phyloP scores from a whole-genome alignment of 2,888 invertebrate species.

The Seladonia tumulorum region DNA sequence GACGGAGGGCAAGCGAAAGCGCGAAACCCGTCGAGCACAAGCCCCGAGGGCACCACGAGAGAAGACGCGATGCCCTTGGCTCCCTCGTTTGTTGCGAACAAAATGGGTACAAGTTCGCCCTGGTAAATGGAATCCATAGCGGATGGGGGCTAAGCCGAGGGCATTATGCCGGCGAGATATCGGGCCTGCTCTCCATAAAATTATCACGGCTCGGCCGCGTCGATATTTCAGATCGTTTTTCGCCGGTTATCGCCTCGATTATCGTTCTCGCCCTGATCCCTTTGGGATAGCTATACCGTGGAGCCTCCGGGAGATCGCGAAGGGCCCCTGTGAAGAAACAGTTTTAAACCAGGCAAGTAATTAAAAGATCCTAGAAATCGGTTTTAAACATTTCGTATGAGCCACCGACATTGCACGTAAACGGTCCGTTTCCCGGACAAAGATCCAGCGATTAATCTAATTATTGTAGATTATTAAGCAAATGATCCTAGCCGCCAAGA shows the following conservation, averaged over 20 bases:
- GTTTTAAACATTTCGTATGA: no score
- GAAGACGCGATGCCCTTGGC: not conserved
- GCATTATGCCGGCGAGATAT: conserved; percentile 16
- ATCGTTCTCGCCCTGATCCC: not conserved
- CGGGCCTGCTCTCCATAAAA: conserved; percentile 14
- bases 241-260: conserved; percentile 15
- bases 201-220: conserved; percentile 4
- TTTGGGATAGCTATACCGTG: not conserved
- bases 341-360: no score
- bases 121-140: conserved; percentile 7
- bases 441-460: not conserved
- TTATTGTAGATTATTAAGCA: not conserved
- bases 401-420: no score
- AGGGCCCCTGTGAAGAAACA: not conserved
- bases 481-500: not conserved
- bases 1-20: not conserved
- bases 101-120: conserved; percentile 8
- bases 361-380: no score
- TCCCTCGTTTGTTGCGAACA: conserved; percentile 15
- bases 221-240: not conserved
- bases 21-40: not conserved
- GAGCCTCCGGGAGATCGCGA: no score
- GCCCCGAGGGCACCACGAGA: not conserved
- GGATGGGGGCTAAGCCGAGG: not conserved
- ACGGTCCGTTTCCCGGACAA: no score